These are phyloP conservation scores for Spheniscus mendiculus DNA, from an alignment of 2,113 vertebrate genomes.

Conservation along the genomic window DNA sequence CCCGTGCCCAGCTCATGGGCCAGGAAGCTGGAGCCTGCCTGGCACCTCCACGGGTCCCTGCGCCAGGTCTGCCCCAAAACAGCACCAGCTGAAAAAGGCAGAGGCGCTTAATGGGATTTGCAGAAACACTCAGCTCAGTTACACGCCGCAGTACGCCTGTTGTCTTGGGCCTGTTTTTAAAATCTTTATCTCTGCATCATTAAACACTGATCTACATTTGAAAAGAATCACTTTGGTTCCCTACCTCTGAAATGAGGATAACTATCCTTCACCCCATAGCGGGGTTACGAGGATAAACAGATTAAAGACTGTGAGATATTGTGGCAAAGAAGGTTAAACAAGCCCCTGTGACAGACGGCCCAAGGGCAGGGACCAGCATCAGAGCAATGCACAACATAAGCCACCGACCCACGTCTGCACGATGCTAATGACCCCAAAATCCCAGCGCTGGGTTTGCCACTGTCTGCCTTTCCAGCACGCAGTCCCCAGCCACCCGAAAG, in stretches of 20 bases:
- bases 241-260: conserved; percentile 58
- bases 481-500: neutral
- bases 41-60: neutral
- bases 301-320: conserved; percentile 61
- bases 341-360: conserved; percentile 57
- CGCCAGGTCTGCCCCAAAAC: neutral
- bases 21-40: accelerated
- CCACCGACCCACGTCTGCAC: neutral
- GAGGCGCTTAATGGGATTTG: conserved; percentile 42
- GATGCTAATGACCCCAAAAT: conserved; percentile 31
- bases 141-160: neutral
- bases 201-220: conserved; percentile 66
- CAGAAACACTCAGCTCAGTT: conserved; percentile 31
- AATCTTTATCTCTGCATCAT: conserved; percentile 69
- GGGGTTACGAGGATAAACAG: conserved; percentile 57
- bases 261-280: conserved; percentile 46
- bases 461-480: neutral
- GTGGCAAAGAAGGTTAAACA: conserved; percentile 56
- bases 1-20: neutral
- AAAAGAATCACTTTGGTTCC: conserved; percentile 55
- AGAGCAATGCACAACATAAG: conserved; percentile 8
- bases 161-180: conserved; percentile 30
- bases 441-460: neutral
- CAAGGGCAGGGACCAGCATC: conserved; percentile 44
- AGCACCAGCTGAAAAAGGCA: conserved; percentile 15